These are phyloP conservation scores for Drosophila takahashii DNA, from an alignment of 1,140 invertebrate species.

Conservation along the genomic window DNA sequence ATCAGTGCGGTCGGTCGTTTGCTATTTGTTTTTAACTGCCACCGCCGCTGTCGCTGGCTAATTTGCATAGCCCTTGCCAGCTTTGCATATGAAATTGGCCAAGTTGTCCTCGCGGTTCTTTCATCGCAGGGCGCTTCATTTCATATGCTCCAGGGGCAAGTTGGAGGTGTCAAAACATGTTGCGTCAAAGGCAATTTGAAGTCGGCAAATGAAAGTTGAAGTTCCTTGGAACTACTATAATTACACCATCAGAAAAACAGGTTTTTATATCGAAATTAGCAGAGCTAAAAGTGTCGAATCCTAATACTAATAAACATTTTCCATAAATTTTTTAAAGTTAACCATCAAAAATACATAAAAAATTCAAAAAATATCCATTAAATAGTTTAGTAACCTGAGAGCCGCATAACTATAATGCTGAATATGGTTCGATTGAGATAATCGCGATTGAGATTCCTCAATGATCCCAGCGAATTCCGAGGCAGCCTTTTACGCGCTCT, in stretches of 20 bases:
- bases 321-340: background rate
- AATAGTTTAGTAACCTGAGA: background rate
- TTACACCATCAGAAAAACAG: conserved; percentile 2
- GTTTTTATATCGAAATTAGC: too few relatives aligned
- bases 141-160: conserved; percentile 38
- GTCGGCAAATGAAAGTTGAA: conserved; percentile 49
- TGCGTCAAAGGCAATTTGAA: conserved; percentile 25
- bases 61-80: conserved; percentile 68
- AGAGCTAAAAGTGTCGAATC: too few relatives aligned
- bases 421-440: conserved; percentile 1
- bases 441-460: conserved; percentile 5
- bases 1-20: conserved; percentile 54
- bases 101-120: conserved; percentile 28
- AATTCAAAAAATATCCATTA: background rate
- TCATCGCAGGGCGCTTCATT: conserved; percentile 51
- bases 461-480: conserved; percentile 12
- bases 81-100: conserved; percentile 71
- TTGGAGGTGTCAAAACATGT: conserved; percentile 73
- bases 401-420: background rate
- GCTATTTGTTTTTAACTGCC: background rate
- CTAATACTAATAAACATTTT: too few relatives aligned
- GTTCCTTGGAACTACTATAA: background rate
- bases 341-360: background rate
- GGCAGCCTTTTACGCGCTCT: conserved; percentile 53
- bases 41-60: conserved; percentile 1